Evolutionary conservation across 1,140 invertebrate species (phyloP), one percentile per base, ranked within the genome.

Genomic region (Medauroidea extradentata): DNA sequence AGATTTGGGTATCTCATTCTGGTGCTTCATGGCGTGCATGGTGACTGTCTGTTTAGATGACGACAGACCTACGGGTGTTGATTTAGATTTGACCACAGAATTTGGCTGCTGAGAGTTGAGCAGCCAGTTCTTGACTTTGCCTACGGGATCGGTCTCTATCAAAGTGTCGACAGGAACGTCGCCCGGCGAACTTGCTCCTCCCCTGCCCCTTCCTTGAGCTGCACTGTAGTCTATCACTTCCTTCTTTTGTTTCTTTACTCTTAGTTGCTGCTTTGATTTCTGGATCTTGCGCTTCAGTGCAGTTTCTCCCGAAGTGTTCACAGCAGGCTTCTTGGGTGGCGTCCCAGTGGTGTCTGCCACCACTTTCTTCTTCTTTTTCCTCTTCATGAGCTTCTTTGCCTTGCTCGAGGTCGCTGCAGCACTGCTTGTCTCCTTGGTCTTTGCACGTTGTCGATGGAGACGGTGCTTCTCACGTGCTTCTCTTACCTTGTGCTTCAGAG

Each of bases 81-180:
- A 63, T 27, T 63, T 63, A 34, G 53, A 57, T 38, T 63, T 63
- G 13, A 59, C 59, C 16, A 62, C 23, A 34, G 44, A 2, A 69
- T 63, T 9, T 69, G 62, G 46, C 71, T 73, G 54, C 8, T 82
- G 87, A 0, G 88, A 89, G 42, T 87, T 88, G 39, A 91, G 67
- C n/a, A 92, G 72, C 90, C 89, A 91, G 58, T 88, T 90, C 57
- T 89, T 85, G 4, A 92, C 90, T 74, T 91, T 91, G 21, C 85
- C 87, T 49, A 90, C 81, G 0, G 89, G 87, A 73, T 89, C 89
- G 0, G 82, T 53, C 19, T 58, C 34, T 49, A 65, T 73, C 67
- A 66, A 67, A 1, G 29, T 11, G 29, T 34, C 29, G 5, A 34
- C 29, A 4, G 29, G 29, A 4, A 34, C 42, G 25, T n/a, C 42